Evolutionary conservation across 1,140 invertebrate genomes (phyloP).

Genomic region (Cyclargus thomasi): DNA sequence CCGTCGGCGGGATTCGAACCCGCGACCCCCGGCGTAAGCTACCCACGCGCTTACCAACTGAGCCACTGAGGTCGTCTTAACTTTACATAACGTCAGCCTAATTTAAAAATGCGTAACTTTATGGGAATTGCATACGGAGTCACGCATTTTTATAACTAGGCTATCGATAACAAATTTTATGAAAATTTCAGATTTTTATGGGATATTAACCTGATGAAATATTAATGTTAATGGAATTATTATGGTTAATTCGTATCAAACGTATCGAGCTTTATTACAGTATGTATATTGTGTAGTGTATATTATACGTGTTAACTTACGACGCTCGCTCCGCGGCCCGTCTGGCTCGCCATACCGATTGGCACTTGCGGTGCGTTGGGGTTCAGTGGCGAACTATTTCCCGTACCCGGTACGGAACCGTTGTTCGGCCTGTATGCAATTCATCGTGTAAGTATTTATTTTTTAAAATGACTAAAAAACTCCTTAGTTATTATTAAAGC

Average conservation of each 20-base stretch:
- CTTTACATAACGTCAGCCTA: no score
- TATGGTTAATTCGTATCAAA: neutral
- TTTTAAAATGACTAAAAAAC: no score
- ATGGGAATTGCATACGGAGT: no score
- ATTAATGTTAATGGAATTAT: neutral
- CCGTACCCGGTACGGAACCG: constrained; percentile 59
- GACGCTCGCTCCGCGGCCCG: constrained; percentile 90
- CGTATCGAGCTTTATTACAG: neutral
- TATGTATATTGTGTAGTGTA: neutral
- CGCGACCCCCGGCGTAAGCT: no score
- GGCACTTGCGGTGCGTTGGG: constrained; percentile 79
- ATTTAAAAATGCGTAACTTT: no score
- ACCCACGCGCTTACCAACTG: no score
- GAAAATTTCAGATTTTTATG: no score
- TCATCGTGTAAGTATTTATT: neutral
- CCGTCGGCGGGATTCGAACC: no score
- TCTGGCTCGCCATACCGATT: constrained; percentile 82
- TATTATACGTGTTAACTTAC: constrained; percentile 78
- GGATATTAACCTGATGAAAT: neutral
- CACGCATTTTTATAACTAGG: no score
- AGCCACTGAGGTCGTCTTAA: no score
- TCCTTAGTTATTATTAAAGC: no score
- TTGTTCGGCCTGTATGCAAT: constrained; percentile 18
- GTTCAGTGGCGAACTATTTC: constrained; percentile 63
- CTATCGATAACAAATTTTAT: no score